Percentiles rank a stretch among this genome's conserved stretches.
Evolutionary conservation across 2,113 vertebrate species (phyloP).

Genomic region (Erpornis zantholeuca): DNA sequence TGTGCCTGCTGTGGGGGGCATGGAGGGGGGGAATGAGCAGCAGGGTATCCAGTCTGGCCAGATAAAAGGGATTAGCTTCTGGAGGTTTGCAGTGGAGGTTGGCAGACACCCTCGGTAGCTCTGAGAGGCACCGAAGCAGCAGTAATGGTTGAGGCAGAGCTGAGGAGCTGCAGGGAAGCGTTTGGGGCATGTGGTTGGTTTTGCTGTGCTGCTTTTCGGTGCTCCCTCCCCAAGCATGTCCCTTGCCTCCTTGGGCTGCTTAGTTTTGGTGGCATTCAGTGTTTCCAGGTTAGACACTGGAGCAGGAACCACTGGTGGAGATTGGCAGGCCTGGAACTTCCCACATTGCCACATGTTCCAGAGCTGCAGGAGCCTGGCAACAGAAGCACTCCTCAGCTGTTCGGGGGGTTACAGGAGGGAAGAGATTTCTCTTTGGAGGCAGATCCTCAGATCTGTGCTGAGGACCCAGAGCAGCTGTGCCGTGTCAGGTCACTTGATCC

Average conservation of each 20-base stretch:
- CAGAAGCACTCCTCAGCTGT: background rate
- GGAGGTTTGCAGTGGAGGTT: background rate
- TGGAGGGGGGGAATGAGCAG: background rate
- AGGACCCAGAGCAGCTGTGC: background rate
- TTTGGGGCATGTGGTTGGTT: background rate
- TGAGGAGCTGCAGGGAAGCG: background rate
- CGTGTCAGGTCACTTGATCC: background rate
- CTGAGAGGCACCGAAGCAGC: background rate
- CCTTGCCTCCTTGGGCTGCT: background rate
- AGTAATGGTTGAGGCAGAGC: background rate
- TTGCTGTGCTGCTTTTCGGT: background rate
- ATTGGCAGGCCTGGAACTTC: background rate
- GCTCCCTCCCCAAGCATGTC: background rate
- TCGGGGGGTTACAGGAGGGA: background rate
- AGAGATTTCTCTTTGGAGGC: background rate
- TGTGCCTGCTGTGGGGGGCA: background rate
- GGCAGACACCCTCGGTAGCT: rapidly evolving
- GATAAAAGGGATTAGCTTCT: background rate
- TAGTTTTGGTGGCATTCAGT: background rate
- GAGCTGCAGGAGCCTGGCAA: background rate
- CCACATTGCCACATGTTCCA: rapidly evolving
- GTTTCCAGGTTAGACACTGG: background rate
- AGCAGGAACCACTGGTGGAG: background rate
- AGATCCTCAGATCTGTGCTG: background rate
- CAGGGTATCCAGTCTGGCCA: background rate